phyloP scores from a whole-genome alignment of 2,113 vertebrate species.

The Thinocorus orbignyianus region DNA sequence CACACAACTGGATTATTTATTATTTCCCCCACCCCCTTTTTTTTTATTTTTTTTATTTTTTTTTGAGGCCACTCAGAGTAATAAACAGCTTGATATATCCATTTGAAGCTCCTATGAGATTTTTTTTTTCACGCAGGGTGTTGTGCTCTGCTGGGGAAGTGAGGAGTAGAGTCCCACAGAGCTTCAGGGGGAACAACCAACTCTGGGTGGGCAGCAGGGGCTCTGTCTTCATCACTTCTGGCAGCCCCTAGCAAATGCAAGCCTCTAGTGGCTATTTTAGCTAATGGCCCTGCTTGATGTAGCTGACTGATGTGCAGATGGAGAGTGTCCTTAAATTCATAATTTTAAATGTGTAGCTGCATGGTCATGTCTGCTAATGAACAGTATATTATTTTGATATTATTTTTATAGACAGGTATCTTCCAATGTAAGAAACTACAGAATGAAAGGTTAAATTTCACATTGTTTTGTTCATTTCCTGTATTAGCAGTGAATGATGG shows the following conservation, averaged over 20 bases:
- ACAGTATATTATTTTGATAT: neutral
- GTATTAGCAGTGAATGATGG: neutral
- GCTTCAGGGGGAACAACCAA: neutral
- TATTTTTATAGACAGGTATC: neutral
- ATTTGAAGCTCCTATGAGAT: neutral
- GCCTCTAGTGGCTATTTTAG: constrained; percentile 3
- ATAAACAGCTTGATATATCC: neutral
- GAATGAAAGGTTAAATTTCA: neutral
- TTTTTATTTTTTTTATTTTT: neutral
- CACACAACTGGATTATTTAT: neutral
- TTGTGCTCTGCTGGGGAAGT: neutral
- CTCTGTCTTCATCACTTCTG: neutral
- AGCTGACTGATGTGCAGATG: neutral
- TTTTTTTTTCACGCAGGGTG: accelerated
- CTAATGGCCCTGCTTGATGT: neutral
- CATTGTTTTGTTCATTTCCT: neutral
- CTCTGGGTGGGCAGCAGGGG: neutral
- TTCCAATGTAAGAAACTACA: neutral
- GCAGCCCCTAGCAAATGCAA: neutral
- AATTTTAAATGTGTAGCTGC: neutral
- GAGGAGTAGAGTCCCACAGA: neutral
- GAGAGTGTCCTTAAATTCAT: neutral
- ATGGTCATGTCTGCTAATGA: neutral
- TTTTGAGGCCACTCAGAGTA: neutral
- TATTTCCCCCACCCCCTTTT: neutral